phyloP scores from a whole-genome alignment of 2,888 invertebrate genomes.

The Amiota minor region DNA sequence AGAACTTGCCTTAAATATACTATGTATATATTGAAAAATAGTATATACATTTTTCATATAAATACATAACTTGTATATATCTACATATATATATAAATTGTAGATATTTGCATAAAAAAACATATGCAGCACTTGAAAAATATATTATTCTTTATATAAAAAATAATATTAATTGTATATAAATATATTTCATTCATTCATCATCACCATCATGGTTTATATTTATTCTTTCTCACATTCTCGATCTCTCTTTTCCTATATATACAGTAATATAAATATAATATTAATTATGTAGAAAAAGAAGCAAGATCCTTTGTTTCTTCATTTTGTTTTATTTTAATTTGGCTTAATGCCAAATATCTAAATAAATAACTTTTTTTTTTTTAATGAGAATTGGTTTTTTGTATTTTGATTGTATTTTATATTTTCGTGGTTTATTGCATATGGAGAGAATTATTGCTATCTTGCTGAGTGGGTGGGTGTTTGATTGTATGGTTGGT shows the following conservation, averaged over 20 bases:
- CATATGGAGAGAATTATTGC: no score
- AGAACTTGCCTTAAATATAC: constrained; percentile 64
- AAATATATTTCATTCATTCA: constrained; percentile 51
- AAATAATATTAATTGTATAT: constrained; percentile 44
- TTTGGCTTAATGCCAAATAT: constrained; percentile 49
- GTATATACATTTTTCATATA: constrained; percentile 53
- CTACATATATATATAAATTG: constrained; percentile 46
- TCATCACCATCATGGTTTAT: constrained; percentile 40
- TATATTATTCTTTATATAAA: constrained; percentile 33
- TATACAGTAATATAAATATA: no score
- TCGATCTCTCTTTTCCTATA: constrained; percentile 38
- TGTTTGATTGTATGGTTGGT: no score
- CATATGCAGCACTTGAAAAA: constrained; percentile 24
- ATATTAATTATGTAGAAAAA: no score
- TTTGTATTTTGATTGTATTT: no score
- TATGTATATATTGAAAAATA: constrained; percentile 58
- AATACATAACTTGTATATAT: constrained; percentile 42
- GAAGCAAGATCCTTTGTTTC: no score
- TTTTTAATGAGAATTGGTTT: no score
- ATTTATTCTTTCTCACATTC: constrained; percentile 56
- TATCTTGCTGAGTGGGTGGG: no score
- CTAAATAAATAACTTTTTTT: no score
- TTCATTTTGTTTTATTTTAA: not conserved
- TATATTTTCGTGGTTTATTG: no score
- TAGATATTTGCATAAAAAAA: constrained; percentile 25